These are phyloP conservation scores for Galago senegalensis DNA, from an alignment of 2,797 vertebrate species.

Conservation along the genomic window DNA sequence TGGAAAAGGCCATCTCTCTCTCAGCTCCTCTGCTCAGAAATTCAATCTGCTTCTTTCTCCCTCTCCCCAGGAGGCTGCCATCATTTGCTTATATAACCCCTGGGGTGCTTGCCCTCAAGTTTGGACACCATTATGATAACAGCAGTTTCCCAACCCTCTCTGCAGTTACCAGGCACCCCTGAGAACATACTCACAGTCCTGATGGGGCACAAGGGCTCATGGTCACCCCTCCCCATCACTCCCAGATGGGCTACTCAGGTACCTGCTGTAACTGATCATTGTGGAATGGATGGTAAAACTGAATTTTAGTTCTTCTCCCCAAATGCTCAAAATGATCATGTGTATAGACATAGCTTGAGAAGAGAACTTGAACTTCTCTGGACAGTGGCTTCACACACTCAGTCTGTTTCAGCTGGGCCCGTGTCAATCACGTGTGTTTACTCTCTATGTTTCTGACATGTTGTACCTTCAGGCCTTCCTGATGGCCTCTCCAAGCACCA, in stretches of 20 bases:
- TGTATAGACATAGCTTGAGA: not conserved
- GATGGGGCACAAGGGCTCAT: not conserved
- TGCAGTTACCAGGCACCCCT: not conserved
- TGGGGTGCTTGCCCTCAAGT: not conserved
- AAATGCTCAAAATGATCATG: not conserved
- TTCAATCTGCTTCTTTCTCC: not conserved
- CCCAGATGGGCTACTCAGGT: not conserved
- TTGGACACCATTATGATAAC: not conserved
- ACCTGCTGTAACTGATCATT: not conserved
- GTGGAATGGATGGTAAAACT: not conserved
- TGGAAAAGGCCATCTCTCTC: not conserved
- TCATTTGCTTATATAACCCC: not conserved
- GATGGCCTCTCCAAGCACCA: not conserved
- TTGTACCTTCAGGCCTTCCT: not conserved
- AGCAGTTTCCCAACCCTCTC: not conserved
- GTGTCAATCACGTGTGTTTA: not conserved
- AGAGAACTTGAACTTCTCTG: not conserved
- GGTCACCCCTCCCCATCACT: not conserved
- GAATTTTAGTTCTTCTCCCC: constrained; percentile 17
- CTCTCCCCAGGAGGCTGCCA: not conserved
- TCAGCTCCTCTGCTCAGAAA: not conserved
- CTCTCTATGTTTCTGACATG: not conserved
- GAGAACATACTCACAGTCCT: not conserved
- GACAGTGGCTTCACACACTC: not conserved
- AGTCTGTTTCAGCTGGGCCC: not conserved